These are phyloP conservation scores for Hystrix cristata DNA, from an alignment of 2,113 vertebrate genomes.

Conservation along the genomic window DNA sequence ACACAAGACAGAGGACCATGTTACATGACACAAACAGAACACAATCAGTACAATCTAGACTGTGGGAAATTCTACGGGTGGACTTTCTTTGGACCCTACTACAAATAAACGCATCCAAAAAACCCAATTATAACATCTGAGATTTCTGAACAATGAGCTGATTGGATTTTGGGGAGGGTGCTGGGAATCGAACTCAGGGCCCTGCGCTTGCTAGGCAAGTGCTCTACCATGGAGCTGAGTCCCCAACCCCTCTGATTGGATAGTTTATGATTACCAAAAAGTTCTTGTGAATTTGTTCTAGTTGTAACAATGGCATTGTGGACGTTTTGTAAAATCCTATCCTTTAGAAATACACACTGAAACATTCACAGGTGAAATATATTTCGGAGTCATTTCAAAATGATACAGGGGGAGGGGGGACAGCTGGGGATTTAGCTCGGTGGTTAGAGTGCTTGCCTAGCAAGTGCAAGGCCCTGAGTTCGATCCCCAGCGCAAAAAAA, in stretches of 20 bases:
- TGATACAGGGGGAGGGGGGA: too few relatives aligned
- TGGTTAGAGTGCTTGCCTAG: too few relatives aligned
- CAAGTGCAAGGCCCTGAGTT: too few relatives aligned
- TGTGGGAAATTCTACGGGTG: neutral
- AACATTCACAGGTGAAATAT: neutral
- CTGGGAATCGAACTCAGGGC: too few relatives aligned
- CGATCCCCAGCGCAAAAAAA: too few relatives aligned
- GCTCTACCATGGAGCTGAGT: too few relatives aligned
- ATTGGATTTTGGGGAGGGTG: neutral
- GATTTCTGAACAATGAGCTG: neutral
- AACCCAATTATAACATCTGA: neutral
- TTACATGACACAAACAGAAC: neutral
- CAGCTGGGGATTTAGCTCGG: too few relatives aligned
- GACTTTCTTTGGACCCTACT: neutral
- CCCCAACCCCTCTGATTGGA: neutral
- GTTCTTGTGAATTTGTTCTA: conserved; percentile 7
- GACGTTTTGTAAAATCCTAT: neutral
- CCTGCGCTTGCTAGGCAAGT: too few relatives aligned
- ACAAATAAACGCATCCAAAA: neutral
- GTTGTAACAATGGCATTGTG: neutral
- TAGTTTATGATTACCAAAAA: neutral
- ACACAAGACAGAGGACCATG: neutral
- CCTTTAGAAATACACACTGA: neutral
- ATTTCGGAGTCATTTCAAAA: neutral
- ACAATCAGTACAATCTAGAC: too few relatives aligned